phyloP scores from a whole-genome alignment of 2,888 invertebrate species.

The Dendrolimus houi region DNA sequence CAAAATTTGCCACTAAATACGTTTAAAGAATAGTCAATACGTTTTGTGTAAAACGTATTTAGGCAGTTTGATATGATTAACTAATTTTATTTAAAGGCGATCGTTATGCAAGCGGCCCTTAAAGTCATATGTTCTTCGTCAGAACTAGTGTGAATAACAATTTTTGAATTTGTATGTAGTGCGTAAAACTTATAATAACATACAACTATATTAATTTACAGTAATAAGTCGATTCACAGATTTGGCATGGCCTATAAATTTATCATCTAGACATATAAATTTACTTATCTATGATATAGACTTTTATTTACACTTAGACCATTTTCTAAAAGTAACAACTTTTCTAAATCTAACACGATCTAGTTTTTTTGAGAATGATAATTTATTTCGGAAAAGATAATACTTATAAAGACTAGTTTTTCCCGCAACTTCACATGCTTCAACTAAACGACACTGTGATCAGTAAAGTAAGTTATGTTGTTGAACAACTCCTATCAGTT shows the following conservation, averaged over 20 bases:
- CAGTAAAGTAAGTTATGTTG: no score
- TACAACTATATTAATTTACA: background rate
- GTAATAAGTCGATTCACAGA: background rate
- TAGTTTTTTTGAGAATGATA: constrained; percentile 17
- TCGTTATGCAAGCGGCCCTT: no score
- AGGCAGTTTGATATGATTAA: no score
- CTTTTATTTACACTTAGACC: constrained; percentile 32
- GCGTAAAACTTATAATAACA: background rate
- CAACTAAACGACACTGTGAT: no score
- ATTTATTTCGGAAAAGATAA: constrained; percentile 3
- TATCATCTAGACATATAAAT: constrained; percentile 1
- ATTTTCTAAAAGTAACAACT: constrained; percentile 31
- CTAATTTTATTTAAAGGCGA: no score
- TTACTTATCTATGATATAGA: constrained; percentile 17
- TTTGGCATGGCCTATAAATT: background rate
- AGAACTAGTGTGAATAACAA: no score
- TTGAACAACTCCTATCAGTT: no score
- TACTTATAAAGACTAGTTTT: background rate
- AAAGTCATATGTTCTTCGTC: no score
- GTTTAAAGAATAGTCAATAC: no score
- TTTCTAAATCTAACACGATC: constrained; percentile 20
- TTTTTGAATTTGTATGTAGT: background rate
- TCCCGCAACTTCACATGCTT: no score
- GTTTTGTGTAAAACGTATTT: no score
- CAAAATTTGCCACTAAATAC: no score